These are phyloP conservation scores for Apeira syringaria DNA, from an alignment of 2,888 invertebrate genomes.

Conservation along the genomic window DNA sequence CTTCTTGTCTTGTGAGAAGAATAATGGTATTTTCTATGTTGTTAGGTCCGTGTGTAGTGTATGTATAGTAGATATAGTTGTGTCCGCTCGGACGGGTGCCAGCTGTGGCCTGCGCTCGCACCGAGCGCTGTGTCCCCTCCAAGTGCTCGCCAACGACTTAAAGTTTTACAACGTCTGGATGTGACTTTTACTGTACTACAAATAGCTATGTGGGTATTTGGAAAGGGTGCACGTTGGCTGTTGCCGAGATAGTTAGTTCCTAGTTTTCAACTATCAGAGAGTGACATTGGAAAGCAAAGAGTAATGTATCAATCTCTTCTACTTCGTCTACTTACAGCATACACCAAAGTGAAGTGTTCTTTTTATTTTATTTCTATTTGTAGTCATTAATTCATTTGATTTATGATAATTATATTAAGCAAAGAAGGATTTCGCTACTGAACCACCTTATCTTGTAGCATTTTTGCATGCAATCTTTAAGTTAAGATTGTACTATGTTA, in stretches of 20 bases:
- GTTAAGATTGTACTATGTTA: too few species aligned
- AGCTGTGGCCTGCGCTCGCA: conserved; percentile 63
- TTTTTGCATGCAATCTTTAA: too few species aligned
- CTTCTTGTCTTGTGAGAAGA: conserved; percentile 76
- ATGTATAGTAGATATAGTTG: conserved; percentile 58
- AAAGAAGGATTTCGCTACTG: too few species aligned
- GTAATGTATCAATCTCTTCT: too few species aligned
- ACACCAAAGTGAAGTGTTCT: too few species aligned
- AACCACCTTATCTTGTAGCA: too few species aligned
- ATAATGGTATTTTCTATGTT: conserved; percentile 82
- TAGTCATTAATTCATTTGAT: too few species aligned
- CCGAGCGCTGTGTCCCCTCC: conserved; percentile 53
- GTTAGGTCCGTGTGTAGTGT: conserved; percentile 54
- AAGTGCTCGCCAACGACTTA: conserved; percentile 56
- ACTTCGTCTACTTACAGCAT: too few species aligned
- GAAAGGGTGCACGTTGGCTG: conserved; percentile 14
- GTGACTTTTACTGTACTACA: conserved; percentile 41
- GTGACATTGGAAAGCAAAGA: conserved; percentile 10
- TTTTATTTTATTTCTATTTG: too few species aligned
- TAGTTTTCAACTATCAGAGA: conserved; percentile 10
- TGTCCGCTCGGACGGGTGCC: conserved; percentile 75
- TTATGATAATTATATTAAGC: too few species aligned
- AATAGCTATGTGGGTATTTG: conserved; percentile 32
- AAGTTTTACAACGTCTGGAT: conserved; percentile 54
- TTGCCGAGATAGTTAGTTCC: conserved; percentile 15